Evolutionary conservation across 2,797 vertebrate genomes (phyloP), one percentile per base, ranked within the genome.

Genomic region (Phataginus tricuspis): DNA sequence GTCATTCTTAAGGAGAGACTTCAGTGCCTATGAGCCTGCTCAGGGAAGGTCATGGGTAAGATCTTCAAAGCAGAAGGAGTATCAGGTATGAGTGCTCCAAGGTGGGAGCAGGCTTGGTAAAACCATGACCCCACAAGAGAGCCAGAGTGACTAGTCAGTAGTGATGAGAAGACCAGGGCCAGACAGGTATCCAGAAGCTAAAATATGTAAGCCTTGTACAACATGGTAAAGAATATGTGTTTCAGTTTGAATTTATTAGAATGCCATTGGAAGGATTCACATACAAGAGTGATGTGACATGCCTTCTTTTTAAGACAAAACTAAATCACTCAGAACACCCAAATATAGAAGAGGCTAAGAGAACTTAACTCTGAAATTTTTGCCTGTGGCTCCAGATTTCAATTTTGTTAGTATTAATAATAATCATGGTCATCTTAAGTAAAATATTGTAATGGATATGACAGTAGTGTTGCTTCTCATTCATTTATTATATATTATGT

Each of bases 341-440:
- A 90, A 39, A 39, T 91, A 79, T 3, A 53, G 37, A 29, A 86
- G 34, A 90, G 75, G 12, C 74, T 97, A 59, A 91, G 64, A 69
- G 72, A 69, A 4, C 16, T 61, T 66, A 7, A 45, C 88, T 72
- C 29, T 92, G 42, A 88, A 66, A 64, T 45, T 94, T 88, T 71
- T 85, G 21, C 61, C 74, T 74, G 4, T 63, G 31, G 25, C 14
- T 92, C n/a, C 14, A 27, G 57, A 92, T 78, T 95, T 90, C 59
- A 78, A 11, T 66, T 86, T 91, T 91, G 31, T 89, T 82, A 29
- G 64, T 80, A 39, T 82, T 88, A 61, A 85, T 94, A 82, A 91
- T 61, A 45, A 61, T 86, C 34, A 29, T 78, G 25, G 25, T 69
- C 19, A 49, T 86, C 63, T 94, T 63, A 82, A 80, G 66, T 59